These are phyloP conservation scores for Streptopelia turtur DNA, from an alignment of 2,797 vertebrate species.

Conservation along the genomic window DNA sequence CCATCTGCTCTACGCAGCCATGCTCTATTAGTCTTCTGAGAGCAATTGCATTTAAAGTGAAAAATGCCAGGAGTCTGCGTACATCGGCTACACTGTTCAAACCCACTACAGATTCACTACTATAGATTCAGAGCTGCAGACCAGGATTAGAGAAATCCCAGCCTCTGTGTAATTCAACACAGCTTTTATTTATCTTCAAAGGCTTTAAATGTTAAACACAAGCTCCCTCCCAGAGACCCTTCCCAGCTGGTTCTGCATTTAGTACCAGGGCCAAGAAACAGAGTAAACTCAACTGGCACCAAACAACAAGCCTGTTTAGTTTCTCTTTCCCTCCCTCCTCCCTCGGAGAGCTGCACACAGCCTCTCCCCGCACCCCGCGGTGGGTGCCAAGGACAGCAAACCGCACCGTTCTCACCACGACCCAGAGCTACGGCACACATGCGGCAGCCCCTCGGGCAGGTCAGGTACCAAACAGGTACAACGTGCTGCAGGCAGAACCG, in stretches of 20 bases:
- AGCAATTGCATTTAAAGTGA: slow-evolving; percentile 34
- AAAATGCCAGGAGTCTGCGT: background rate
- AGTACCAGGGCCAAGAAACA: background rate
- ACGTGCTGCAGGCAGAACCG: accelerated
- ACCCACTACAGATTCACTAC: background rate
- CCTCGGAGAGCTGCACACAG: background rate
- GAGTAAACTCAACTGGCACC: background rate
- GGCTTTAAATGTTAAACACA: background rate
- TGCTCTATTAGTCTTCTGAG: slow-evolving; percentile 35
- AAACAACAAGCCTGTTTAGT: background rate
- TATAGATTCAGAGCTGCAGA: background rate
- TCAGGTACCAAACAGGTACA: background rate
- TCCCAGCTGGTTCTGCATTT: background rate
- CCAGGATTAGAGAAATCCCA: background rate
- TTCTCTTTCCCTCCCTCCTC: background rate
- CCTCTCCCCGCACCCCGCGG: background rate
- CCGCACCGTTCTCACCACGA: background rate
- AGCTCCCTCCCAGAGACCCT: background rate
- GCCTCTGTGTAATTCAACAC: background rate
- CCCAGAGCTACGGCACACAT: accelerated
- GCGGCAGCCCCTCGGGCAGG: accelerated
- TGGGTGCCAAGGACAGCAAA: background rate
- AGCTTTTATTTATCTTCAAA: background rate
- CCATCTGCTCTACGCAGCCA: background rate
- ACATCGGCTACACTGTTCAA: background rate